Evolutionary conservation across 2,113 vertebrate species (phyloP).

Genomic region (Leiothrix lutea): DNA sequence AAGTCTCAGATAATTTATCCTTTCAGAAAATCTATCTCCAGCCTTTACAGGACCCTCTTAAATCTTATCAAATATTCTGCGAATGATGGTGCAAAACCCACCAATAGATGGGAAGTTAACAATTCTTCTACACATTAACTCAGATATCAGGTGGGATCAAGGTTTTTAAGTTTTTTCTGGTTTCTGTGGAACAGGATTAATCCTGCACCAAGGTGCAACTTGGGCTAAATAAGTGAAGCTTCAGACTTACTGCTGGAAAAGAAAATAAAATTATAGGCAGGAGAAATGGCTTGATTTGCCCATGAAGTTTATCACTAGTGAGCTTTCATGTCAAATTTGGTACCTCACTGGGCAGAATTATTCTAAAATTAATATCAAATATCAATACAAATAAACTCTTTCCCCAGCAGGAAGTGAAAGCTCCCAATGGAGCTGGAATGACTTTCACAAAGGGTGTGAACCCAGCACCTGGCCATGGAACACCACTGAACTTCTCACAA

Average conservation of each 20-base stretch:
- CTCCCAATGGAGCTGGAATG: neutral
- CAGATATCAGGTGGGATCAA: too few relatives aligned
- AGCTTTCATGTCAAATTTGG: neutral
- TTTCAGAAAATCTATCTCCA: neutral
- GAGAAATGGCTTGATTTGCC: accelerated
- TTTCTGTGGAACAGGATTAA: neutral
- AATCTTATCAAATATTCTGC: neutral
- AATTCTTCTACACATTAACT: neutral
- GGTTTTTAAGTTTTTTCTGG: too few relatives aligned
- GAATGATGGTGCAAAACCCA: neutral
- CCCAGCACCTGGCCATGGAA: neutral
- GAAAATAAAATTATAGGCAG: neutral
- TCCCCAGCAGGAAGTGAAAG: neutral
- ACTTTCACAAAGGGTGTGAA: neutral
- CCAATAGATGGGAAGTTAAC: accelerated
- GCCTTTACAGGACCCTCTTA: neutral
- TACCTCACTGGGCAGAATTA: neutral
- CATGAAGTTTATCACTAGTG: neutral
- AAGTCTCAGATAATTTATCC: neutral
- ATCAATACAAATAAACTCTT: neutral
- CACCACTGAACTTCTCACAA: neutral
- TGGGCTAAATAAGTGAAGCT: too few relatives aligned
- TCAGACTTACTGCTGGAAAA: neutral
- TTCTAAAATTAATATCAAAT: neutral
- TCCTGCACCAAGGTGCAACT: neutral